Evolutionary conservation across 1,140 invertebrate genomes (phyloP).

Genomic region (Drosophila albomicans): DNA sequence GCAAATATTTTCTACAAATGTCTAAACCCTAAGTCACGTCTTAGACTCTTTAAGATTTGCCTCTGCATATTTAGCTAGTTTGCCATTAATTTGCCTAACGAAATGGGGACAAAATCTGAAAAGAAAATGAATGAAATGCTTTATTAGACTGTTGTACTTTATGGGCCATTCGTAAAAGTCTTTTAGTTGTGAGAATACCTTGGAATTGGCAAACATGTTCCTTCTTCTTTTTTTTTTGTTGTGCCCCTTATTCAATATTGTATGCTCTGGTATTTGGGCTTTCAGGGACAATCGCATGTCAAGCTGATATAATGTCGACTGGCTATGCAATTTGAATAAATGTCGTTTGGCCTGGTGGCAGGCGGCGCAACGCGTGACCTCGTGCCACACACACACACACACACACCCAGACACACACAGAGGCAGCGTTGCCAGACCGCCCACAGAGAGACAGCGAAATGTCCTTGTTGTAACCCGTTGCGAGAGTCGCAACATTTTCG

Average conservation of each 20-base stretch:
- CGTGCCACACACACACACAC: conserved; percentile 32
- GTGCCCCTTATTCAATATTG: conserved; percentile 21
- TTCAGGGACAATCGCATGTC: conserved; percentile 58
- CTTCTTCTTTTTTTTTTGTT: background rate
- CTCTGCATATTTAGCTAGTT: background rate
- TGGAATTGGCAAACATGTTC: background rate
- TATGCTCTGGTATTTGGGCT: conserved; percentile 11
- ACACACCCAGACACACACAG: conserved; percentile 9
- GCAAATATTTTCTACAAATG: too few species aligned
- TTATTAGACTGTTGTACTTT: conserved; percentile 19
- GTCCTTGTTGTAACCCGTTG: conserved; percentile 62
- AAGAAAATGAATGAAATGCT: background rate
- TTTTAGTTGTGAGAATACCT: background rate
- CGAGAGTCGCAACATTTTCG: conserved; percentile 68
- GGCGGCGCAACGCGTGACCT: conserved; percentile 43
- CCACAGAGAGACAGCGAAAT: conserved; percentile 37
- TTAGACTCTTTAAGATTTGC: background rate
- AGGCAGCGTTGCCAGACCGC: conserved; percentile 26
- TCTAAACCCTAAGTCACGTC: background rate
- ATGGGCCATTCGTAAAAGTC: conserved; percentile 5
- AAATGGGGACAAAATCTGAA: conserved; percentile 2
- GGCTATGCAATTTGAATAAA: conserved; percentile 75
- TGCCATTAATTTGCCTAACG: conserved; percentile 12
- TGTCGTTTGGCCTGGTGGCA: conserved; percentile 47
- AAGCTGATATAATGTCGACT: conserved; percentile 59